Percentiles rank a stretch among this genome's conserved stretches.
phyloP scores from a whole-genome alignment of 2,888 invertebrate species.

The Habrosyne pyritoides region DNA sequence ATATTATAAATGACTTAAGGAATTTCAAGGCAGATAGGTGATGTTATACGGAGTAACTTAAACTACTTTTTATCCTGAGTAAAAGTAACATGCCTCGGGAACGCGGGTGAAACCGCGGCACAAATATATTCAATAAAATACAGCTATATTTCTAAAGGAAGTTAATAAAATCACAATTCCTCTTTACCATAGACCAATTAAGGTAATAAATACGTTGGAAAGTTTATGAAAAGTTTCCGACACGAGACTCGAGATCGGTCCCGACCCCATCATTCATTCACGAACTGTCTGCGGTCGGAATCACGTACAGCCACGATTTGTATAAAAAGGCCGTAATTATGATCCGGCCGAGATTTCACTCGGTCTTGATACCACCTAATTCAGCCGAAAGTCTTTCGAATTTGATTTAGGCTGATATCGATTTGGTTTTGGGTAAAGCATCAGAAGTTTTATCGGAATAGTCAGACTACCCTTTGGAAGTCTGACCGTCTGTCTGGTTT shows the following conservation, averaged over 20 bases:
- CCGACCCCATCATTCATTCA: slow-evolving; percentile 3
- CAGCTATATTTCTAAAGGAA: too few species aligned
- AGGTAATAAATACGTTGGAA: slow-evolving; percentile 2
- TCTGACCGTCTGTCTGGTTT: too few species aligned
- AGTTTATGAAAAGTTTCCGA: background rate
- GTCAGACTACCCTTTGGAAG: background rate
- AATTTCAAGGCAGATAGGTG: too few species aligned
- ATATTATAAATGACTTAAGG: too few species aligned
- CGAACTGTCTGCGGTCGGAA: slow-evolving; percentile 3
- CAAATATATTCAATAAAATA: too few species aligned
- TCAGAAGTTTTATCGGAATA: background rate
- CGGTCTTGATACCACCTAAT: background rate
- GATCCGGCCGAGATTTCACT: slow-evolving; percentile 1
- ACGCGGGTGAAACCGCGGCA: too few species aligned
- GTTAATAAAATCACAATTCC: background rate
- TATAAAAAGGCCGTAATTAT: slow-evolving; percentile 1
- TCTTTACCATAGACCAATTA: background rate
- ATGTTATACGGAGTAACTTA: too few species aligned
- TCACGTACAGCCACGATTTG: background rate
- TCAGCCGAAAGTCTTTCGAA: background rate
- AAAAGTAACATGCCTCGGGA: too few species aligned
- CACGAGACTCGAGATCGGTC: background rate
- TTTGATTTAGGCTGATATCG: background rate
- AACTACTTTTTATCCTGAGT: too few species aligned
- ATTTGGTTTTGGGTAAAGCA: background rate